Percentiles rank a stretch among this genome's conserved stretches.
These are phyloP conservation scores for Patella ulyssiponensis DNA, from an alignment of 2,888 invertebrate species.

Conservation along the genomic window DNA sequence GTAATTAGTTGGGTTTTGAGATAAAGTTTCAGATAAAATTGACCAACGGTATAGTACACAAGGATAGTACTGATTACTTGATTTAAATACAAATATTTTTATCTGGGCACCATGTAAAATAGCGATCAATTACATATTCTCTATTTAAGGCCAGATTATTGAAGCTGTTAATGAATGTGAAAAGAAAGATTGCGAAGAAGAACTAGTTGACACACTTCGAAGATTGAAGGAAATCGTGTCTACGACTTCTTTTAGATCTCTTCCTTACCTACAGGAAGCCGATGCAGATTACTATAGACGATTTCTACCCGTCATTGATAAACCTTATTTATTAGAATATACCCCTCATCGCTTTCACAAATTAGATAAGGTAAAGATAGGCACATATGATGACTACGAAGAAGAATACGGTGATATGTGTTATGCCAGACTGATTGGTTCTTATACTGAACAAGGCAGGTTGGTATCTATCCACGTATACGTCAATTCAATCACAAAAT, in stretches of 20 bases:
- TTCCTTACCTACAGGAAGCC: constrained; percentile 47
- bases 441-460: constrained; percentile 44
- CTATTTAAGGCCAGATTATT: constrained; percentile 49
- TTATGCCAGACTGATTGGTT: constrained; percentile 53
- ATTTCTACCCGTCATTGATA: constrained; percentile 45
- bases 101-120: too few relatives aligned
- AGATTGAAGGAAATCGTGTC: constrained; percentile 36
- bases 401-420: constrained; percentile 56
- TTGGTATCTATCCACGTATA: constrained; percentile 20
- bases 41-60: too few relatives aligned
- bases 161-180: constrained; percentile 45
- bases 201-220: constrained; percentile 23
- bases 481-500: too few relatives aligned
- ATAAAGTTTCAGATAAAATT: too few relatives aligned
- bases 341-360: constrained; percentile 35
- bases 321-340: constrained; percentile 50
- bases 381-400: constrained; percentile 31
- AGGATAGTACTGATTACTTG: too few relatives aligned
- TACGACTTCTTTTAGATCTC: constrained; percentile 44
- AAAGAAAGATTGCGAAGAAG: constrained; percentile 18
- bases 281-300: constrained; percentile 48
- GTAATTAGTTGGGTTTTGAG: too few relatives aligned
- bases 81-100: too few relatives aligned
- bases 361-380: constrained; percentile 24
- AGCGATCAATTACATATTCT: too few relatives aligned